Conservation (phyloP, 2,113 vertebrate genomes). For the Vidua macroura region DNA sequence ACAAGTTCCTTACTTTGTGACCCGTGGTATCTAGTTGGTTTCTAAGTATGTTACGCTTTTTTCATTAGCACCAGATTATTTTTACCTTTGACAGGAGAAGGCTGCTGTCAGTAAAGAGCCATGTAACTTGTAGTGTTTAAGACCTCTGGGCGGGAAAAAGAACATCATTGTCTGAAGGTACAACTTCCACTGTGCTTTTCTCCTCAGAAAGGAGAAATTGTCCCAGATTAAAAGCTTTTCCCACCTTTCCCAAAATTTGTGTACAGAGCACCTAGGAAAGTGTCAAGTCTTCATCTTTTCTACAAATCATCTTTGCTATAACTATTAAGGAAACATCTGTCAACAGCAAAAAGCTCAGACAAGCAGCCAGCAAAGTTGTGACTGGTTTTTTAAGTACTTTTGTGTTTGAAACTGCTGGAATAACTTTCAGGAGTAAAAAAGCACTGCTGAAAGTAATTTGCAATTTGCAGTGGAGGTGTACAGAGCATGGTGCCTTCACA, state of each 20-base stretch:
- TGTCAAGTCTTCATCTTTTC: background rate
- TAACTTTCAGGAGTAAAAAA: constrained; percentile 37
- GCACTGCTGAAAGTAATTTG: background rate
- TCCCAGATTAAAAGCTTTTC: background rate
- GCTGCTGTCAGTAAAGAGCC: background rate
- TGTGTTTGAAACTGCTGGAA: constrained; percentile 48
- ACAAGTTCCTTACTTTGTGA: background rate
- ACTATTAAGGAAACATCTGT: background rate
- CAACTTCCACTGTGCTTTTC: background rate
- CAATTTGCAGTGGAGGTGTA: background rate
- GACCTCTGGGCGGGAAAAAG: background rate
- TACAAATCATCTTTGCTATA: background rate
- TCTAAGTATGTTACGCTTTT: background rate
- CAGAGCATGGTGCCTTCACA: constrained; percentile 20
- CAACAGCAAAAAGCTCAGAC: background rate
- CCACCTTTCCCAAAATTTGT: background rate
- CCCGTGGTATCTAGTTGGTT: background rate
- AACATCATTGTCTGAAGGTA: background rate
- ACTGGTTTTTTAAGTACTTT: constrained; percentile 19
- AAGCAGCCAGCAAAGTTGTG: constrained; percentile 15
- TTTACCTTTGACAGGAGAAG: background rate
- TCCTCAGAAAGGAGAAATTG: background rate
- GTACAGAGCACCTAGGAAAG: background rate
- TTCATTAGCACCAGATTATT: background rate
- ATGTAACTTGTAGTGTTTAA: background rate